Percentiles rank a stretch among this genome's conserved stretches.
phyloP scores from a whole-genome alignment of 2,797 vertebrate genomes.

The Alosa sapidissima region DNA sequence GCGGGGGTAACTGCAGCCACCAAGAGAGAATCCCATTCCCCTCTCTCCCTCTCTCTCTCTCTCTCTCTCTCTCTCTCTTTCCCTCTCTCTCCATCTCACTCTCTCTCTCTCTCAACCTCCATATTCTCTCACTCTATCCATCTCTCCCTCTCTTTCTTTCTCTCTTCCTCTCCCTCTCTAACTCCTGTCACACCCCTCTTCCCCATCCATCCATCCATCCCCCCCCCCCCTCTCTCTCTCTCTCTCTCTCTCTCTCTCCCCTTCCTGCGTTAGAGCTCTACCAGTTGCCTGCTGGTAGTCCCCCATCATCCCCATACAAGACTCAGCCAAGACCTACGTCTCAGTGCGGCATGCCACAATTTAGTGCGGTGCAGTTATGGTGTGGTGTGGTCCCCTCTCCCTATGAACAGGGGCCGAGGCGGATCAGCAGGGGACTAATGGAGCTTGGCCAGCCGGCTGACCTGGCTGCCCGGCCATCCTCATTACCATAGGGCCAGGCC shows the following conservation, averaged over 20 bases:
- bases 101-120: background rate
- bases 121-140: background rate
- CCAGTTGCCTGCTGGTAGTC: too few relatives aligned
- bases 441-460: slow-evolving; percentile 38
- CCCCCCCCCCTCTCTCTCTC: background rate
- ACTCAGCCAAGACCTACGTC: too few relatives aligned
- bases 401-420: slow-evolving; percentile 28
- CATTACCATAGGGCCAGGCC: slow-evolving; percentile 35
- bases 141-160: background rate
- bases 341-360: background rate
- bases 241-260: background rate
- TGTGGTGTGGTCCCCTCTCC: background rate
- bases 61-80: background rate
- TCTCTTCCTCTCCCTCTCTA: background rate
- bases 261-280: background rate
- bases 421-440: slow-evolving; percentile 52
- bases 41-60: background rate
- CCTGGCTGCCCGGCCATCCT: background rate
- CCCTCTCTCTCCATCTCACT: background rate
- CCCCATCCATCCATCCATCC: background rate
- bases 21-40: background rate
- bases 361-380: background rate
- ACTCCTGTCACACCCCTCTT: background rate
- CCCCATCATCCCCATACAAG: too few relatives aligned
- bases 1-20: slow-evolving; percentile 25